Percentiles rank a stretch among this genome's conserved stretches.
Conservation (phyloP, 2,797 vertebrate genomes). For the Cottoperca gobio region DNA sequence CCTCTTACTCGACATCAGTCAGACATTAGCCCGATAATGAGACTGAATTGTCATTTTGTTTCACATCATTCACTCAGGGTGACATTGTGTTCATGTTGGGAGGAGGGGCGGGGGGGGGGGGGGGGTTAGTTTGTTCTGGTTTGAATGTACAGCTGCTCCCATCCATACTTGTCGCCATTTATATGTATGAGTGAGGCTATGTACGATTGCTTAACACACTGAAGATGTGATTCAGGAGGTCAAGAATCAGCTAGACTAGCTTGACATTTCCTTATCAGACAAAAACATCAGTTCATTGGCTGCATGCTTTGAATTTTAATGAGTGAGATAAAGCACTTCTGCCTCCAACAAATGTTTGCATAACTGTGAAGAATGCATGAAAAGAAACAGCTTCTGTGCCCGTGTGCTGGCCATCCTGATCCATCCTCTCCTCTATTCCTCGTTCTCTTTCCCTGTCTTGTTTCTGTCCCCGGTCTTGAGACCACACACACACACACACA, state of each 20-base stretch:
- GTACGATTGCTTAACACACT: neutral
- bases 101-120: too few species aligned
- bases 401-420: slow-evolving; percentile 13
- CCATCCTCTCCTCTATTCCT: slow-evolving; percentile 18
- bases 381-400: neutral
- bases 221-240: slow-evolving; percentile 5
- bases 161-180: too few species aligned
- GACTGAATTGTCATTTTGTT: neutral
- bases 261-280: neutral
- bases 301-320: slow-evolving; percentile 11
- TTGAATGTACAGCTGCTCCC: neutral
- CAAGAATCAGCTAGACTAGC: neutral
- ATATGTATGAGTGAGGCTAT: neutral
- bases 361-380: neutral
- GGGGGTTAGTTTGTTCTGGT: neutral
- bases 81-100: neutral
- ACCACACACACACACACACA: slow-evolving; percentile 72
- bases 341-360: neutral
- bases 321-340: neutral
- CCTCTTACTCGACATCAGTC: neutral
- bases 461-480: slow-evolving; percentile 27
- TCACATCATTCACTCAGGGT: neutral
- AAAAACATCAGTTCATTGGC: neutral
- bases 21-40: neutral
- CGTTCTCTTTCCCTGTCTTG: slow-evolving; percentile 19